Evolutionary conservation across 2,797 vertebrate genomes (phyloP).

Genomic region (Mastacembelus armatus): DNA sequence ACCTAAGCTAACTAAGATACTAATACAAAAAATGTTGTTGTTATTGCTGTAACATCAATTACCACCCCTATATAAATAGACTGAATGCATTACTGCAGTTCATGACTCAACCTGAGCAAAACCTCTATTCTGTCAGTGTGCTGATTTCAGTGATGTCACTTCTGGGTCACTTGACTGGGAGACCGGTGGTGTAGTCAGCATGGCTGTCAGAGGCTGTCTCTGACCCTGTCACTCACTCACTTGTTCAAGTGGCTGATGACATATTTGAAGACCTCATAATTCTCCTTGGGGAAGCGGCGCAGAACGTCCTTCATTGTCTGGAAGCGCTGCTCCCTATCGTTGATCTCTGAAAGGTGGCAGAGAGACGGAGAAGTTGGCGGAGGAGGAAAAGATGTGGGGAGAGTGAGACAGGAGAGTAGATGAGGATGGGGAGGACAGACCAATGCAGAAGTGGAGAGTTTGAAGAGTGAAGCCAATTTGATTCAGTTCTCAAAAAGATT

Average conservation of each 20-base stretch:
- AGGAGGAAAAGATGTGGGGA: conserved; percentile 31
- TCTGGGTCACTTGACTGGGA: conserved; percentile 37
- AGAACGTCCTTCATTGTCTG: conserved; percentile 92
- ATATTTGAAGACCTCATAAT: conserved; percentile 96
- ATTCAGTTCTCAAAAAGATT: conserved; percentile 40
- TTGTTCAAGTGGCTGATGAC: conserved; percentile 94
- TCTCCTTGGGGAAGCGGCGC: conserved; percentile 92
- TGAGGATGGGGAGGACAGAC: conserved; percentile 16
- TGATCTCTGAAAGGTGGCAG: conserved; percentile 86
- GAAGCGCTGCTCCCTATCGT: conserved; percentile 92
- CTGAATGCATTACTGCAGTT: neutral
- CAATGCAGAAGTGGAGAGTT: conserved; percentile 21
- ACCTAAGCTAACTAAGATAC: neutral
- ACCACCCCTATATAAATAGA: neutral
- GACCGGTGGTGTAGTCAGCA: conserved; percentile 45
- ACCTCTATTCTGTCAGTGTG: conserved; percentile 12
- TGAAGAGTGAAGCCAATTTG: conserved; percentile 40
- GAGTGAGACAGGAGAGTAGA: conserved; percentile 26
- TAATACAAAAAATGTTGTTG: neutral
- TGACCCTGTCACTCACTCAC: conserved; percentile 78
- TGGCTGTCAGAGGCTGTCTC: conserved; percentile 29
- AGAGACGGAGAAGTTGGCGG: conserved; percentile 53
- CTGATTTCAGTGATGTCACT: conserved; percentile 42
- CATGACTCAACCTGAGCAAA: conserved; percentile 34
- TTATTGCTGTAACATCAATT: conserved; percentile 1